Conservation (phyloP, 1,140 invertebrate genomes). For the Drosophila hydei region DNA sequence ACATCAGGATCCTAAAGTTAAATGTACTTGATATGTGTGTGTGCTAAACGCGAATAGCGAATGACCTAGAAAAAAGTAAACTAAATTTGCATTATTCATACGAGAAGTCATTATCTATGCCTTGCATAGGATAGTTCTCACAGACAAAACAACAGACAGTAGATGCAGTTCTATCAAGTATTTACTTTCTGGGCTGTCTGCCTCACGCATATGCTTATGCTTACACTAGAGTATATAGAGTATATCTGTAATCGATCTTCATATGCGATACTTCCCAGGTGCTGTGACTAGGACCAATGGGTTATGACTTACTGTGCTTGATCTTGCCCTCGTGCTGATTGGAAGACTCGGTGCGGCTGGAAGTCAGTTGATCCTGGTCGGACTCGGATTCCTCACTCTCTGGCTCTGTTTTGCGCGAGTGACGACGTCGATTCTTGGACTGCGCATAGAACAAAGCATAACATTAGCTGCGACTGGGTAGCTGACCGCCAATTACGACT, state of each 20-base stretch:
- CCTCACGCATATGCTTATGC: not conserved
- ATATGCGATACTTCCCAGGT: slow-evolving; percentile 2
- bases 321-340: slow-evolving; percentile 90
- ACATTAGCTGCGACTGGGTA: slow-evolving; percentile 62
- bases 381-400: slow-evolving; percentile 91
- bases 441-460: slow-evolving; percentile 61
- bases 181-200: too few species aligned
- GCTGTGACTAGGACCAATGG: not conserved
- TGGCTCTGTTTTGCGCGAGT: slow-evolving; percentile 87
- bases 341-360: slow-evolving; percentile 90
- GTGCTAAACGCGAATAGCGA: too few species aligned
- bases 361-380: slow-evolving; percentile 89
- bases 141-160: too few species aligned
- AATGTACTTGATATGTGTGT: too few species aligned
- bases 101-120: too few species aligned
- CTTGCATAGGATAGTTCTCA: too few species aligned
- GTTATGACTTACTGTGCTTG: slow-evolving; percentile 87
- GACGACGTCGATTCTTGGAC: slow-evolving; percentile 86
- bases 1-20: too few species aligned
- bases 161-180: too few species aligned
- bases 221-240: not conserved
- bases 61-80: too few species aligned
- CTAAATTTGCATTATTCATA: too few species aligned
- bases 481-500: slow-evolving; percentile 24
- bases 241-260: not conserved